phyloP scores from a whole-genome alignment of 2,113 vertebrate genomes.

The Azemiops feae region DNA sequence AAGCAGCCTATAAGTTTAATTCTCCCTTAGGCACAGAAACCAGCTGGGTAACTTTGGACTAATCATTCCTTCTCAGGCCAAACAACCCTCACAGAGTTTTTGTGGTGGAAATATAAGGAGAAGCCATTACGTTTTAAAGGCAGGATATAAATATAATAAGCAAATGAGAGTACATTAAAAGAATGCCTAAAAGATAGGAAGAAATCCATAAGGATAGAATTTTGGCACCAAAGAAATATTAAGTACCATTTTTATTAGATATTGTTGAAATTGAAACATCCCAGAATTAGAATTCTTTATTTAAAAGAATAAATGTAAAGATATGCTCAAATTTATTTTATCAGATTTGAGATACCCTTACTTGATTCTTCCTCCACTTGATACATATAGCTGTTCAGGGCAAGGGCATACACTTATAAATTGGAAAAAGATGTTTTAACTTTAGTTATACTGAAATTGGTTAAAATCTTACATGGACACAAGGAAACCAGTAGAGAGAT shows the following conservation, averaged over 20 bases:
- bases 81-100: neutral
- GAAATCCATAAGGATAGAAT: neutral
- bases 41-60: neutral
- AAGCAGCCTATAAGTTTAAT: neutral
- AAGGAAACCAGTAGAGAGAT: neutral
- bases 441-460: neutral
- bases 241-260: neutral
- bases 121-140: no score
- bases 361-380: no score
- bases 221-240: neutral
- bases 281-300: neutral
- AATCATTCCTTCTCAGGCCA: neutral
- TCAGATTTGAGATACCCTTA: neutral
- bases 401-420: neutral
- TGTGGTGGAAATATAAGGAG: neutral
- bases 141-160: no score
- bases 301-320: neutral
- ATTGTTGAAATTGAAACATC: neutral
- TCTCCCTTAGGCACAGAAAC: neutral
- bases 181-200: neutral
- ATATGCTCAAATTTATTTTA: neutral
- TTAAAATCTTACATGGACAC: no score
- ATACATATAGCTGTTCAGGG: neutral
- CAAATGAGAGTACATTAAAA: neutral
- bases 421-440: neutral